Conservation (phyloP, 2,888 invertebrate genomes). For the Eilema sororculum region DNA sequence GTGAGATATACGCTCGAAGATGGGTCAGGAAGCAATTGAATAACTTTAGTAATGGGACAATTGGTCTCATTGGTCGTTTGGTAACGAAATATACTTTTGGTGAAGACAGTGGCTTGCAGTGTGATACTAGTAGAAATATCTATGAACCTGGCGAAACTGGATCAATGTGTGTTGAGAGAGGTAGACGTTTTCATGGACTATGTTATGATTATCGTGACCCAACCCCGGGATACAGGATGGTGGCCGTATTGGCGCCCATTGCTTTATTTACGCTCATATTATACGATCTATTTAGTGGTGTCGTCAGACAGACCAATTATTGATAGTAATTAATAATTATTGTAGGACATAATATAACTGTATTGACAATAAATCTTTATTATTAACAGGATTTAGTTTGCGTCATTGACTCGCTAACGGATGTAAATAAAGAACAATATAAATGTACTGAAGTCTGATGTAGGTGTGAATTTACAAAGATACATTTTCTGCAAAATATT, state of each 20-base stretch:
- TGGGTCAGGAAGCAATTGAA: constrained; percentile 57
- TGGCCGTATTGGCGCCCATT: constrained; percentile 76
- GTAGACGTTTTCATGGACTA: constrained; percentile 66
- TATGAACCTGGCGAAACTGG: constrained; percentile 70
- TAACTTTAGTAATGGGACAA: constrained; percentile 63
- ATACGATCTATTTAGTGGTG: constrained; percentile 79
- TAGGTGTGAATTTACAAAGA: neutral
- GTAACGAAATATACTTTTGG: constrained; percentile 71
- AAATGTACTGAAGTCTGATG: neutral
- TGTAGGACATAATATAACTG: neutral
- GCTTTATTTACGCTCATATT: constrained; percentile 77
- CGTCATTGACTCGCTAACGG: neutral
- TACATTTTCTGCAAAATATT: constrained; percentile 12
- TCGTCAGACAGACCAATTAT: constrained; percentile 74
- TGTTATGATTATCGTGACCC: constrained; percentile 77
- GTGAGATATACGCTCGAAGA: constrained; percentile 60
- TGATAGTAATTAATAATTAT: constrained; percentile 39
- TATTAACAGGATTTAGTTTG: neutral
- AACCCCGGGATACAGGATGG: constrained; percentile 73
- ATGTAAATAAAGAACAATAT: neutral
- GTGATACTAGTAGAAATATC: constrained; percentile 70
- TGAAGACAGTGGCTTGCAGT: constrained; percentile 64
- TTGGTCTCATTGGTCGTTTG: constrained; percentile 65
- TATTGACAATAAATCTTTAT: neutral
- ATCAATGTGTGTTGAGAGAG: constrained; percentile 68